These are phyloP conservation scores for Telmatherina bonti DNA, from an alignment of 2,797 vertebrate genomes.

Conservation along the genomic window DNA sequence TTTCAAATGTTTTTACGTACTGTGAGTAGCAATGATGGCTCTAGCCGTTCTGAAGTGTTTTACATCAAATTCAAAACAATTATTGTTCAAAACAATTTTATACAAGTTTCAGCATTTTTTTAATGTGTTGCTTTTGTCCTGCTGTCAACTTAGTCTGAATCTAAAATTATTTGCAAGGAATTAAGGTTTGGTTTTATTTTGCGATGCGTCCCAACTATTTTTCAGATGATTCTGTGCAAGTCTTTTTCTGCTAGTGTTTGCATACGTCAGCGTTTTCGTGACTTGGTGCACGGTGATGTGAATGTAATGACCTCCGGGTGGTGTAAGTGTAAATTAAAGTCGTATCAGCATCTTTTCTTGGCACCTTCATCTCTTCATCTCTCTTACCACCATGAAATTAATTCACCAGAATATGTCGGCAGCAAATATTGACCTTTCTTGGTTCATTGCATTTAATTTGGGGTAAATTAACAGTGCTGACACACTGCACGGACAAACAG, in stretches of 20 bases:
- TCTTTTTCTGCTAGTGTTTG: constrained; percentile 15
- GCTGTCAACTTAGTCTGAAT: neutral
- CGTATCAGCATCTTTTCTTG: constrained; percentile 43
- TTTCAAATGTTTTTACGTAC: neutral
- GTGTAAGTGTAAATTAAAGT: constrained; percentile 48
- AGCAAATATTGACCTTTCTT: constrained; percentile 71
- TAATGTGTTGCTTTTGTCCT: too few relatives aligned
- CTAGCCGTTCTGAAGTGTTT: neutral
- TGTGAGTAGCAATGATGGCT: neutral
- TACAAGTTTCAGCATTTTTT: too few relatives aligned
- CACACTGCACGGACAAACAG: constrained; percentile 30
- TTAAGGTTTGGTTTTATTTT: neutral
- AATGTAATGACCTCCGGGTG: constrained; percentile 30
- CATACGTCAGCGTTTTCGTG: constrained; percentile 25
- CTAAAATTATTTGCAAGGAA: neutral
- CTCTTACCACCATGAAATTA: constrained; percentile 38
- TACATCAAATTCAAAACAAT: neutral
- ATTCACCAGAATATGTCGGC: constrained; percentile 53
- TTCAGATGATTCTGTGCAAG: neutral
- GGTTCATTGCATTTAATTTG: constrained; percentile 64
- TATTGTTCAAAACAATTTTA: too few relatives aligned
- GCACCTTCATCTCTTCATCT: constrained; percentile 33
- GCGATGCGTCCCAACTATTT: neutral
- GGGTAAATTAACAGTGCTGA: constrained; percentile 35
- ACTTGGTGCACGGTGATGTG: neutral